Percentiles rank a stretch among this genome's conserved stretches.
phyloP scores from a whole-genome alignment of 2,888 invertebrate genomes.

The Tipula vernalis region DNA sequence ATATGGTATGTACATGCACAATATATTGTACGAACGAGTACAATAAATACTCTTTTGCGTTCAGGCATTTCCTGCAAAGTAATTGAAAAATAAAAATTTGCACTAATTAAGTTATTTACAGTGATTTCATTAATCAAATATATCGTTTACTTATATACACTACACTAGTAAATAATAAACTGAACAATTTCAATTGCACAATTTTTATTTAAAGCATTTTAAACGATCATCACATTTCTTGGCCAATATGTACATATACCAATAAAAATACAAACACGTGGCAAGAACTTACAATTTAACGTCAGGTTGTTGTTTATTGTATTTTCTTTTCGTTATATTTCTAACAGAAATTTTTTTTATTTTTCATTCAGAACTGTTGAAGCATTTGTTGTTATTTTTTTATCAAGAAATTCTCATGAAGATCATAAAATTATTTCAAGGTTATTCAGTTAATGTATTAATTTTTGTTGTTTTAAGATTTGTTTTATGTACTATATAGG shows the following conservation, averaged over 20 bases:
- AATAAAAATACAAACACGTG: background rate
- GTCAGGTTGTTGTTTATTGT: background rate
- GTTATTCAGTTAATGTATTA: background rate
- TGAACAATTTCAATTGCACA: background rate
- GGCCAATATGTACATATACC: background rate
- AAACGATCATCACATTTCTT: background rate
- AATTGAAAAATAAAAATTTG: background rate
- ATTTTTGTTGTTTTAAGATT: background rate
- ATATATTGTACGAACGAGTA: background rate
- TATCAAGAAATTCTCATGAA: background rate
- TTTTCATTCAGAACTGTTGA: background rate
- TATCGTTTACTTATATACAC: background rate
- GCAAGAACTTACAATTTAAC: background rate
- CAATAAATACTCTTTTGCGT: background rate
- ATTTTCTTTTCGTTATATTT: background rate
- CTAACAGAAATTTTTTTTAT: background rate
- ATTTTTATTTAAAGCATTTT: background rate
- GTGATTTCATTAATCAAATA: background rate
- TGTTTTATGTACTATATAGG: background rate
- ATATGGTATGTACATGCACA: background rate
- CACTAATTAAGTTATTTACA: background rate
- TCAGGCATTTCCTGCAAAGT: background rate
- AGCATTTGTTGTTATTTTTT: background rate
- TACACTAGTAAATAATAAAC: too few relatives aligned
- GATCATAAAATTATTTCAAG: background rate